Percentiles rank a stretch among this genome's conserved stretches.
These are phyloP conservation scores for Hemithea aestivaria DNA, from an alignment of 2,888 invertebrate genomes.

Conservation along the genomic window DNA sequence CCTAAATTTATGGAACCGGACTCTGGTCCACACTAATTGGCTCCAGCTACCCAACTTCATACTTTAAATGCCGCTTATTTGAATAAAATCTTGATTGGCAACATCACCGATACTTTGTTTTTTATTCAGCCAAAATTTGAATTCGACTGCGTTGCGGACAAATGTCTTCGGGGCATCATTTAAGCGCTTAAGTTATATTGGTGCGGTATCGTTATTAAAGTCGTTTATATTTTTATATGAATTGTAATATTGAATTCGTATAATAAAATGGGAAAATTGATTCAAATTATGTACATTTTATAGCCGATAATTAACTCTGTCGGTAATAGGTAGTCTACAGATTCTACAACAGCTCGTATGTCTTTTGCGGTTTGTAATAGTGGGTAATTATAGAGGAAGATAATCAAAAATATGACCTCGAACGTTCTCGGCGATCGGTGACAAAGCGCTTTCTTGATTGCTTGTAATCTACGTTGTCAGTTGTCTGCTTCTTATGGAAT, in stretches of 20 bases:
- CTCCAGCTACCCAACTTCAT: constrained; percentile 34
- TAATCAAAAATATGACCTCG: constrained; percentile 3
- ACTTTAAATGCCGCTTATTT: constrained; percentile 35
- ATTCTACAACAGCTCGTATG: constrained; percentile 12
- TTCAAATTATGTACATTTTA: constrained; percentile 40
- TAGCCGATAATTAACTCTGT: constrained; percentile 38
- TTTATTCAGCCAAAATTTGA: constrained; percentile 24
- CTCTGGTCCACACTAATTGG: constrained; percentile 44
- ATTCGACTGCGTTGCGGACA: constrained; percentile 18
- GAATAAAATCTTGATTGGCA: constrained; percentile 40
- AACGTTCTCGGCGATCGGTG: constrained; percentile 12
- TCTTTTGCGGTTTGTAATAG: constrained; percentile 4
- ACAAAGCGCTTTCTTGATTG: constrained; percentile 29
- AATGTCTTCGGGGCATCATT: constrained; percentile 36
- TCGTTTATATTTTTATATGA: constrained; percentile 14
- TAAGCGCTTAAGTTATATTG: constrained; percentile 26
- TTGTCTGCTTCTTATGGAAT: constrained; percentile 26
- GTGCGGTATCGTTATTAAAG: constrained; percentile 17
- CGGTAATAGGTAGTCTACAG: constrained; percentile 2
- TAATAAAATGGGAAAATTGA: constrained; percentile 27
- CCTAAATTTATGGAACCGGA: constrained; percentile 47
- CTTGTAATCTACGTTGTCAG: constrained; percentile 25
- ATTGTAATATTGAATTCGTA: constrained; percentile 10
- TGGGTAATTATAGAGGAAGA: constrained; percentile 3
- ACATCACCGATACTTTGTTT: constrained; percentile 28